Conservation (phyloP, 2,888 invertebrate genomes). For the Dynastes maya region DNA sequence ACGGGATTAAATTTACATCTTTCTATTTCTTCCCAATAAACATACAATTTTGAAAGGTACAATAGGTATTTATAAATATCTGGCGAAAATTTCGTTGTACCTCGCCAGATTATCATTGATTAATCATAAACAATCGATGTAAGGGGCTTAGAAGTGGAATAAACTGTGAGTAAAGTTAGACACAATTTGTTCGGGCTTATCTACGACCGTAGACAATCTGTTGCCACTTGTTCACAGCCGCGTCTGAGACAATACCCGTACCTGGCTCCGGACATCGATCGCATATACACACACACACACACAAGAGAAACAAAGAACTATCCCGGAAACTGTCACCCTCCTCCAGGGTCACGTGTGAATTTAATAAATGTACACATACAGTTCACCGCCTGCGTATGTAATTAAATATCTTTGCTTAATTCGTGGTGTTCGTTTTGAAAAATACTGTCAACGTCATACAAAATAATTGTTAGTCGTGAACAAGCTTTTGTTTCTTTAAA, state of each 20-base stretch:
- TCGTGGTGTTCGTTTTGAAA: conserved; percentile 60
- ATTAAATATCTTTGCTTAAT: conserved; percentile 69
- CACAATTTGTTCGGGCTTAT: conserved; percentile 25
- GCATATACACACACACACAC: conserved; percentile 45
- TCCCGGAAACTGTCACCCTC: conserved; percentile 63
- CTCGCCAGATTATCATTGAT: not conserved
- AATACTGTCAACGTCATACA: not conserved
- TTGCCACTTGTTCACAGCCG: conserved; percentile 34
- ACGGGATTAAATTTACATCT: too few relatives aligned
- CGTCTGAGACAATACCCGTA: conserved; percentile 62
- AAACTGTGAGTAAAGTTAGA: conserved; percentile 14
- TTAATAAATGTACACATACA: conserved; percentile 67
- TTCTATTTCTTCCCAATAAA: too few relatives aligned
- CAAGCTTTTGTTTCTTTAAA: not conserved
- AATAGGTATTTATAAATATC: too few relatives aligned
- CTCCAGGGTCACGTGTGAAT: conserved; percentile 67
- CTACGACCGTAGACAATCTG: conserved; percentile 35
- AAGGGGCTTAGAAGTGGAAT: not conserved
- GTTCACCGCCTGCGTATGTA: conserved; percentile 62
- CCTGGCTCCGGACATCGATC: conserved; percentile 62
- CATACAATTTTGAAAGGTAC: too few relatives aligned
- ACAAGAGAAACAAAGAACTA: conserved; percentile 61
- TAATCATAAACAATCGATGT: conserved; percentile 4
- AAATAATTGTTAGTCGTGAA: not conserved
- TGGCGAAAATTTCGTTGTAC: too few relatives aligned